A percentile compares a stretch with the other conserved stretches of the same genome.
Evolutionary conservation across 2,888 invertebrate species (phyloP).

Genomic region (Saturnia japonica): DNA sequence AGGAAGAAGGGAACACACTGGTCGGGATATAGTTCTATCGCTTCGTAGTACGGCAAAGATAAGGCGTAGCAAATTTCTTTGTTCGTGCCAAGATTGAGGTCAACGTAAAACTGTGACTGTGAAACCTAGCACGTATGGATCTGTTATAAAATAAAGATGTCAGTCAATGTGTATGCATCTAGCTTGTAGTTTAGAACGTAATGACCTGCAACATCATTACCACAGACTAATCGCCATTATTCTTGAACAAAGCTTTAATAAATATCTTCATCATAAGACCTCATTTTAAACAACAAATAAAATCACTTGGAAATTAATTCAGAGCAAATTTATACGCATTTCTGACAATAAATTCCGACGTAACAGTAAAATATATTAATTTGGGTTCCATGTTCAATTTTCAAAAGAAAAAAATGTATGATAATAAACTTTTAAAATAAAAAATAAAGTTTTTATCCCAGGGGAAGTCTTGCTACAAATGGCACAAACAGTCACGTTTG

Average conservation of each 20-base stretch:
- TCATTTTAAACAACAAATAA: background rate
- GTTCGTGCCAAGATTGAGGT: no score
- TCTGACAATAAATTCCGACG: background rate
- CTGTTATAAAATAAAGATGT: no score
- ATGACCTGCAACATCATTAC: background rate
- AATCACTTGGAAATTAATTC: background rate
- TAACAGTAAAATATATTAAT: no score
- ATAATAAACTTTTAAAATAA: background rate
- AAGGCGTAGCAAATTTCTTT: no score
- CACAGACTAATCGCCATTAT: background rate
- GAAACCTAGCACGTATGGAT: no score
- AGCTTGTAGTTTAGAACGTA: background rate
- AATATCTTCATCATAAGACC: background rate
- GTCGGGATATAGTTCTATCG: no score
- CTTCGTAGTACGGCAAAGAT: no score
- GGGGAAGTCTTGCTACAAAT: background rate
- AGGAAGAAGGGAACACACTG: no score
- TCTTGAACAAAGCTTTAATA: background rate
- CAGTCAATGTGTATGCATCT: background rate
- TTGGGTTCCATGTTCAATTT: no score
- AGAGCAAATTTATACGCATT: background rate
- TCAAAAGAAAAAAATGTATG: background rate
- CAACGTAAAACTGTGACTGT: no score
- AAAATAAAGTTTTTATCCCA: background rate
- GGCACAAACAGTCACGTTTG: conserved; percentile 5